Conservation (phyloP, 2,888 invertebrate species). For the Cordilura impudica region DNA sequence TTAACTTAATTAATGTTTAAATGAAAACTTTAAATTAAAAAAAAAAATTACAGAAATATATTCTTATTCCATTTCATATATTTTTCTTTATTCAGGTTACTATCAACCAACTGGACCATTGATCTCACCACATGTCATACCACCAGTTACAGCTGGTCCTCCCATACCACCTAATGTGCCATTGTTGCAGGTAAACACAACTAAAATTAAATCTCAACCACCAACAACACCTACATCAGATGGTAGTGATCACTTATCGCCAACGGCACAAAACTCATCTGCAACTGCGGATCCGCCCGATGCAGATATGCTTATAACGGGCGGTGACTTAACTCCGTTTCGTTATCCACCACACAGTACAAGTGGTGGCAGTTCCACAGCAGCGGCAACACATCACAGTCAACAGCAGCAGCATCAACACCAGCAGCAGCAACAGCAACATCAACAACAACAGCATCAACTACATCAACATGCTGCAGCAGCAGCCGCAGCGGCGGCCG, state of each 20-base stretch:
- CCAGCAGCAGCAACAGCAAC: slow-evolving; percentile 68
- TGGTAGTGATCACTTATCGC: slow-evolving; percentile 55
- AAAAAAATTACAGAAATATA: no score
- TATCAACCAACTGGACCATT: slow-evolving; percentile 95
- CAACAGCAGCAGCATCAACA: slow-evolving; percentile 63
- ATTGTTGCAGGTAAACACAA: slow-evolving; percentile 61
- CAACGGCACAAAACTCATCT: slow-evolving; percentile 44
- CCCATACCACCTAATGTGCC: slow-evolving; percentile 67
- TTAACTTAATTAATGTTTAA: no score
- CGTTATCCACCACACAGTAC: slow-evolving; percentile 69
- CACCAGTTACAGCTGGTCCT: slow-evolving; percentile 78
- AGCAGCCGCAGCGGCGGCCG: slow-evolving; percentile 71
- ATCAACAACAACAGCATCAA: slow-evolving; percentile 72
- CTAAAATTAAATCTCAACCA: slow-evolving; percentile 74
- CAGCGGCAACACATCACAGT: slow-evolving; percentile 60
- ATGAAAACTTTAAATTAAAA: no score
- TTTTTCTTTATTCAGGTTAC: slow-evolving; percentile 82
- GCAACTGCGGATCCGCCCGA: slow-evolving; percentile 66
- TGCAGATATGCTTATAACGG: slow-evolving; percentile 72
- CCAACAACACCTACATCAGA: slow-evolving; percentile 73
- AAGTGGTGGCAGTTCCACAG: slow-evolving; percentile 52
- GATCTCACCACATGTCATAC: slow-evolving; percentile 83
- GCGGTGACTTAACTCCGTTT: slow-evolving; percentile 73
- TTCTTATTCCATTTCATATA: background rate
- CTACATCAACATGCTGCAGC: slow-evolving; percentile 70